These are phyloP conservation scores for Phytoseiulus persimilis DNA, from an alignment of 2,888 invertebrate genomes.

Conservation along the genomic window DNA sequence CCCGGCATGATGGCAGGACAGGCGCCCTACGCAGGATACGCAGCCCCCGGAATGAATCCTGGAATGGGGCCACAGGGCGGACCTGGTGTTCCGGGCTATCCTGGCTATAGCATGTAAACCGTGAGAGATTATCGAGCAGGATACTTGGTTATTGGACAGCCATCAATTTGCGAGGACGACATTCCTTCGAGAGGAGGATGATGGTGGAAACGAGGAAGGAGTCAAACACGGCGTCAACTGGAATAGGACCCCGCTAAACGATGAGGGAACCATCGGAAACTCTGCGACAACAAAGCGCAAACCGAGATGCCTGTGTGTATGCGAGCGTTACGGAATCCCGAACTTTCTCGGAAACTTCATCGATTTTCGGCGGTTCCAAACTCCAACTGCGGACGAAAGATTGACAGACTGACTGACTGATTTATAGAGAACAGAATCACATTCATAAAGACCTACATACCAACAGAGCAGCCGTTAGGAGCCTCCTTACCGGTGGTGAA, in stretches of 20 bases:
- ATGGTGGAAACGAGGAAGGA: not conserved
- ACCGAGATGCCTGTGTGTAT: not conserved
- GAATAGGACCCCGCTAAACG: not conserved
- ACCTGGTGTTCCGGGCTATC: conserved; percentile 56
- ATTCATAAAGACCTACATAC: not conserved
- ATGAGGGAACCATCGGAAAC: not conserved
- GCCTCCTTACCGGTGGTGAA: not conserved
- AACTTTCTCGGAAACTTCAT: not conserved
- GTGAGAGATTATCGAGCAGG: not conserved
- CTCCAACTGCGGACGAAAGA: not conserved
- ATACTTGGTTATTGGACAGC: not conserved
- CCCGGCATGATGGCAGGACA: conserved; percentile 61
- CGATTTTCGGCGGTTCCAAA: not conserved
- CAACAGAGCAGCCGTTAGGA: not conserved
- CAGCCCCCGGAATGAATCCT: not conserved
- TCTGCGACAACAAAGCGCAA: not conserved
- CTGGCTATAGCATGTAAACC: conserved; percentile 60
- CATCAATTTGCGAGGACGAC: not conserved
- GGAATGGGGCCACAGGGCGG: conserved; percentile 43
- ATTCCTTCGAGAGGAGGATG: not conserved
- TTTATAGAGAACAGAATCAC: not conserved
- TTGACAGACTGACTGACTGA: not conserved
- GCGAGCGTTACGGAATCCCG: not conserved
- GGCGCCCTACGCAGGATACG: conserved; percentile 48
- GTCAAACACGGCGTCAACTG: not conserved